Conservation (phyloP, 2,888 invertebrate species). For the Octodonta nipae region DNA sequence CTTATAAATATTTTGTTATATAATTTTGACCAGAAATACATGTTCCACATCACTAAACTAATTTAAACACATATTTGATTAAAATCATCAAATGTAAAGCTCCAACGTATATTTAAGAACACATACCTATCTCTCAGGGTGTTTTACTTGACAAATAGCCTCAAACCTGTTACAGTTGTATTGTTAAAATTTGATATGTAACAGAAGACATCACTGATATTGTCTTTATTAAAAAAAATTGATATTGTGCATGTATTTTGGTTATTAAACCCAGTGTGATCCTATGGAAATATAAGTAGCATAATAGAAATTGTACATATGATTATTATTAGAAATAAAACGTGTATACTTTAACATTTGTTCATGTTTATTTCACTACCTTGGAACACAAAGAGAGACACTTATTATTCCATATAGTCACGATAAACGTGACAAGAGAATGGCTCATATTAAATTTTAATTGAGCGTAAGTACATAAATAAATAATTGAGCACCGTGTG, state of each 20-base stretch:
- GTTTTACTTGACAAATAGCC: no score
- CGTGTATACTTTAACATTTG: slow-evolving; percentile 28
- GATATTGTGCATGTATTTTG: slow-evolving; percentile 32
- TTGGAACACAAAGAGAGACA: background rate
- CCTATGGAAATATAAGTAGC: slow-evolving; percentile 27
- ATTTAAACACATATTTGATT: no score
- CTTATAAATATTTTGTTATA: slow-evolving; percentile 17
- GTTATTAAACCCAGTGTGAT: slow-evolving; percentile 33
- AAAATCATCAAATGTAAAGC: no score
- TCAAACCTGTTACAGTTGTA: no score
- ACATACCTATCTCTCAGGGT: no score
- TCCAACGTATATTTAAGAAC: no score
- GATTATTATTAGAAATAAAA: slow-evolving; percentile 29
- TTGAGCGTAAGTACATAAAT: slow-evolving; percentile 4
- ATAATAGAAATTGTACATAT: slow-evolving; percentile 29
- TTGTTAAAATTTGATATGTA: no score
- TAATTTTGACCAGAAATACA: slow-evolving; percentile 23
- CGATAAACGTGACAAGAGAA: slow-evolving; percentile 2
- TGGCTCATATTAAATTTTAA: slow-evolving; percentile 8
- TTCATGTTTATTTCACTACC: background rate
- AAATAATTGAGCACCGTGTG: slow-evolving; percentile 11
- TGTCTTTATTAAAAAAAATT: slow-evolving; percentile 9
- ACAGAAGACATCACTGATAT: no score
- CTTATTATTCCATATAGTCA: background rate
- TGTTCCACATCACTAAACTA: slow-evolving; percentile 15